These are phyloP conservation scores for Halcyon leucocephala DNA, from an alignment of 2,797 vertebrate genomes.

Conservation along the genomic window DNA sequence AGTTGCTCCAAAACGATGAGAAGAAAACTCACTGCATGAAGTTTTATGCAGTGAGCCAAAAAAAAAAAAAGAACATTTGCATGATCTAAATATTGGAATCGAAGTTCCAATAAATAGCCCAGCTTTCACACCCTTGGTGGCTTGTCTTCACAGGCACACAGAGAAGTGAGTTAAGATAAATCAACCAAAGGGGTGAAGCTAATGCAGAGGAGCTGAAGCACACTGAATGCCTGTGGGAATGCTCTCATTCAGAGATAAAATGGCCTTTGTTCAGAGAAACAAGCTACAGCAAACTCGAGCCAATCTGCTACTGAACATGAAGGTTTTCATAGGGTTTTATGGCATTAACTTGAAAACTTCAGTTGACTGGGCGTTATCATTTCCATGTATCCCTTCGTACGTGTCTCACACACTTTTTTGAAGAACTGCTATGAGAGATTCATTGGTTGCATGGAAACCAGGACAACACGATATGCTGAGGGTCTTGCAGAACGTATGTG, in stretches of 20 bases:
- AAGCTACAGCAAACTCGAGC: not conserved
- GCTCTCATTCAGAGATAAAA: not conserved
- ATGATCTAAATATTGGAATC: not conserved
- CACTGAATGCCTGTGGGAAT: rapidly evolving
- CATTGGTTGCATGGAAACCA: not conserved
- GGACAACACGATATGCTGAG: rapidly evolving
- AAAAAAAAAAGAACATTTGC: not conserved
- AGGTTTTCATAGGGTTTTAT: not conserved
- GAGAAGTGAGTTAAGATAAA: not conserved
- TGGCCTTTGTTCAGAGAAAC: not conserved
- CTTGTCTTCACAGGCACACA: not conserved
- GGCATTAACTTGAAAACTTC: not conserved
- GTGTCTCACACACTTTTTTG: not conserved
- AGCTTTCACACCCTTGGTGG: not conserved
- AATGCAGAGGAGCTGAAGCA: not conserved
- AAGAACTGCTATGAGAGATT: not conserved
- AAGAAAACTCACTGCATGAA: not conserved
- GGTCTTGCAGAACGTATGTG: not conserved
- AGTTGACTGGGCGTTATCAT: not conserved
- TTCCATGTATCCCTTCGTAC: not conserved
- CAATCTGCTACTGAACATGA: not conserved
- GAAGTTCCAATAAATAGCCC: not conserved
- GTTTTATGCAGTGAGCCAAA: too few species aligned
- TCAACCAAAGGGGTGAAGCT: not conserved
- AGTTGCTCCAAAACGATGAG: not conserved